Percentiles rank a stretch among this genome's conserved stretches.
Evolutionary conservation across 2,888 invertebrate species (phyloP).

Genomic region (Caenorhabditis zanzibari): DNA sequence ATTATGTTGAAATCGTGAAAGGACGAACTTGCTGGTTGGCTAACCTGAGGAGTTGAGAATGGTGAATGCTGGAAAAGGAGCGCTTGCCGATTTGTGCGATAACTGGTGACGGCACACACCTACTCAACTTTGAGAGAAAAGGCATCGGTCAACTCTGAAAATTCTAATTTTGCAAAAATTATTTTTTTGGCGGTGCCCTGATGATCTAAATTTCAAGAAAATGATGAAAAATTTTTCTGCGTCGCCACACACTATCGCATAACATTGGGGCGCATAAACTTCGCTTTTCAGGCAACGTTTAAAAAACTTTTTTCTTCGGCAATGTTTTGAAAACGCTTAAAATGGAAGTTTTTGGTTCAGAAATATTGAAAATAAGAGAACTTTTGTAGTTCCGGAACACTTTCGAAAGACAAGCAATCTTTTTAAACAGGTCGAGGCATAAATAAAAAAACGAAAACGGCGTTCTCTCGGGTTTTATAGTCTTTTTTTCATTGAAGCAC

Average conservation of each 20-base stretch:
- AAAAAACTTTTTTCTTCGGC: too few species aligned
- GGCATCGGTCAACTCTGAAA: conserved; percentile 55
- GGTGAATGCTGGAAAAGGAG: conserved; percentile 43
- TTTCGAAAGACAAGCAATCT: too few species aligned
- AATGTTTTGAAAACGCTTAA: too few species aligned
- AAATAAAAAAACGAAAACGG: background rate
- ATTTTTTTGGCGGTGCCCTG: background rate
- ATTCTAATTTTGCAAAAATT: background rate
- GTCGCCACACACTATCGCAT: conserved; percentile 3
- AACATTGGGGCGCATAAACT: conserved; percentile 2
- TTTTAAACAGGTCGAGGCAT: too few species aligned
- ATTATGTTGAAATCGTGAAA: background rate
- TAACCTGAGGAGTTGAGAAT: conserved; percentile 58
- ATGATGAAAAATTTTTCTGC: conserved; percentile 42
- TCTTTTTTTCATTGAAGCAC: too few species aligned
- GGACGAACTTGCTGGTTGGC: background rate
- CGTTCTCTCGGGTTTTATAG: too few species aligned
- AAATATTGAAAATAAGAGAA: background rate
- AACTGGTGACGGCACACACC: conserved; percentile 31
- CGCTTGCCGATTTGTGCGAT: conserved; percentile 49
- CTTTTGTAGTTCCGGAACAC: too few species aligned
- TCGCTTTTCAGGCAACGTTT: background rate
- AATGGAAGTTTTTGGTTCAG: background rate
- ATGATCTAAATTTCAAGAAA: conserved; percentile 15
- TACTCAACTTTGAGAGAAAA: conserved; percentile 54